Evolutionary conservation across 2,888 invertebrate genomes (phyloP).

Genomic region (Pandemis heparana): DNA sequence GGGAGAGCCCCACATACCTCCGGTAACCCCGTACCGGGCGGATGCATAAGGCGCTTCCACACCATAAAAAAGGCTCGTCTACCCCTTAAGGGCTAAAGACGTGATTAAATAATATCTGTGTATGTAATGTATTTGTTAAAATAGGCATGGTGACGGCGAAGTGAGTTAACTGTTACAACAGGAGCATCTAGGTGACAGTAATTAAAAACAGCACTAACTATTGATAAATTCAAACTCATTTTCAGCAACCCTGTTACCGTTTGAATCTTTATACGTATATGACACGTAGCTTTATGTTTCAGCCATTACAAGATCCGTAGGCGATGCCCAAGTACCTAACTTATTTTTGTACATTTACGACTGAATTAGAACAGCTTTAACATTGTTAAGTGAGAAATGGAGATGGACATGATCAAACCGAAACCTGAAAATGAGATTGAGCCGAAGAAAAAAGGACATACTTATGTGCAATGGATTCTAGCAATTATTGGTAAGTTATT

Average conservation of each 20-base stretch:
- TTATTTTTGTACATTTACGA: no score
- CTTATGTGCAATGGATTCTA: slow-evolving; percentile 56
- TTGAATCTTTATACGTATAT: slow-evolving; percentile 4
- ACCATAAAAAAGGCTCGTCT: no score
- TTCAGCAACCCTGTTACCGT: slow-evolving; percentile 1
- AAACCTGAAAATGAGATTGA: slow-evolving; percentile 23
- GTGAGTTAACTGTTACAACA: no score
- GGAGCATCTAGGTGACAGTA: no score
- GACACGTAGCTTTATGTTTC: neutral
- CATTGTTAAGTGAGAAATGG: slow-evolving; percentile 17
- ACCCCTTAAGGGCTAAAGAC: no score
- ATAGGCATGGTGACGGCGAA: no score
- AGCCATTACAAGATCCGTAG: neutral
- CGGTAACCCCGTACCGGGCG: no score
- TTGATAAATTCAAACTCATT: neutral
- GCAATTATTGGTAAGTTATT: slow-evolving; percentile 46
- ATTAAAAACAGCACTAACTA: no score
- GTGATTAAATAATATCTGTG: no score
- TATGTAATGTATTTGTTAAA: no score
- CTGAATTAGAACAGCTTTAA: neutral
- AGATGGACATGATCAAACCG: neutral
- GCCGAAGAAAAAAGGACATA: slow-evolving; percentile 46
- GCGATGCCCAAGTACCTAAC: neutral
- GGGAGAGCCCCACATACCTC: no score
- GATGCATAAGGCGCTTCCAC: no score